phyloP scores from a whole-genome alignment of 1,140 invertebrate genomes.

The Cherax quadricarinatus region DNA sequence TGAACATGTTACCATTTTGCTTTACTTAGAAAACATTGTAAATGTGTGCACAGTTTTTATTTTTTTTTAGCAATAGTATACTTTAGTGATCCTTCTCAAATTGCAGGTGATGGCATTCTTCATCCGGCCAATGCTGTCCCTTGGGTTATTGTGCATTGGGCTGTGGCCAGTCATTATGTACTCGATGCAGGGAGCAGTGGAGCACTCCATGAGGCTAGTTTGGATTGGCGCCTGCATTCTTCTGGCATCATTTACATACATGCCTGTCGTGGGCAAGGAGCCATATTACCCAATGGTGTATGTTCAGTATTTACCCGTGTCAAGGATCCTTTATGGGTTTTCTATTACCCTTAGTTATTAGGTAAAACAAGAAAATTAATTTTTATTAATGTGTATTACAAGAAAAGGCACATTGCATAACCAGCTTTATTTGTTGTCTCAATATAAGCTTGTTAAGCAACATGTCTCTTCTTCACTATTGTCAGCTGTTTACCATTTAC shows the following conservation, averaged over 20 bases:
- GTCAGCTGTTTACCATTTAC: not conserved
- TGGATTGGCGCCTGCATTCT: slow-evolving; percentile 63
- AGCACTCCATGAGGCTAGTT: slow-evolving; percentile 54
- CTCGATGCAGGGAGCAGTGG: slow-evolving; percentile 48
- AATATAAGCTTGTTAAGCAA: too few species aligned
- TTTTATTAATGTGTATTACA: too few species aligned
- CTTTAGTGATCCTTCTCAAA: not conserved
- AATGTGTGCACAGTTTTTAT: too few species aligned
- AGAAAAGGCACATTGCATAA: too few species aligned
- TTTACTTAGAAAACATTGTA: too few species aligned
- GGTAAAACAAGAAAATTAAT: not conserved
- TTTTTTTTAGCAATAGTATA: too few species aligned
- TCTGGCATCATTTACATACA: slow-evolving; percentile 66
- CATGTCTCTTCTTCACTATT: too few species aligned
- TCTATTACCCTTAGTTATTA: too few species aligned
- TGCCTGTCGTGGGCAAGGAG: slow-evolving; percentile 65
- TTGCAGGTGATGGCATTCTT: slow-evolving; percentile 63
- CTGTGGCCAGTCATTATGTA: slow-evolving; percentile 66
- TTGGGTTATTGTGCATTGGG: slow-evolving; percentile 57
- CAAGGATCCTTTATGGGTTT: not conserved
- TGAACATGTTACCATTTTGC: too few species aligned
- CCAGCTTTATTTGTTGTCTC: too few species aligned
- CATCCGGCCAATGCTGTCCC: slow-evolving; percentile 48
- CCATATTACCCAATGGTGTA: slow-evolving; percentile 64
- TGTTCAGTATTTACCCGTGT: not conserved